phyloP scores from a whole-genome alignment of 2,113 vertebrate genomes.

The Cromileptes altivelis region DNA sequence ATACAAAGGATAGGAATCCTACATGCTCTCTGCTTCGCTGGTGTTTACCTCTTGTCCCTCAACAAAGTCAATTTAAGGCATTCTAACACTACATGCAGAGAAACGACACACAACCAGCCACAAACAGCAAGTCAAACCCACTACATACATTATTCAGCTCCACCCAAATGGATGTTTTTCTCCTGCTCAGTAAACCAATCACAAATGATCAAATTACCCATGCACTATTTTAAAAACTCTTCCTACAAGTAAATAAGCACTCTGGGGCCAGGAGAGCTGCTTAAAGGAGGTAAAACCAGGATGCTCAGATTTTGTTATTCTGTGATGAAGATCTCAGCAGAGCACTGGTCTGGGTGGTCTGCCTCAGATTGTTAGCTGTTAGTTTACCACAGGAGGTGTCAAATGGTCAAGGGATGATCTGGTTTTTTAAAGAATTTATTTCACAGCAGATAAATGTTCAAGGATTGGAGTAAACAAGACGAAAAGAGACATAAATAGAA shows the following conservation, averaged over 20 bases:
- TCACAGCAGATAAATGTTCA: not conserved
- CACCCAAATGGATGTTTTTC: not conserved
- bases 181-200: constrained; percentile 21
- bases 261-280: not conserved
- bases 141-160: not conserved
- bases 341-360: not conserved
- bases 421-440: not conserved
- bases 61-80: constrained; percentile 17
- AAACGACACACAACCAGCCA: not conserved
- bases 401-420: not conserved
- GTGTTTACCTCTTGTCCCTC: constrained; percentile 15
- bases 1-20: not conserved
- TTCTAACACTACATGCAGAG: not conserved
- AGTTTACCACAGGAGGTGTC: constrained; percentile 11
- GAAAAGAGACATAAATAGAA: too few species aligned
- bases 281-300: not conserved
- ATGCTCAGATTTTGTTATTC: constrained; percentile 2
- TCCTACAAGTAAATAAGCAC: constrained; percentile 6
- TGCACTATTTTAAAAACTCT: not conserved
- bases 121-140: constrained; percentile 1
- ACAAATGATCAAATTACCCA: constrained; percentile 21
- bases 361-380: not conserved
- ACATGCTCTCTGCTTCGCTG: not conserved
- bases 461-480: not conserved
- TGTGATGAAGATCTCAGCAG: constrained; percentile 22